phyloP scores from a whole-genome alignment of 2,888 invertebrate genomes.

The Nemotelus nigrinus region DNA sequence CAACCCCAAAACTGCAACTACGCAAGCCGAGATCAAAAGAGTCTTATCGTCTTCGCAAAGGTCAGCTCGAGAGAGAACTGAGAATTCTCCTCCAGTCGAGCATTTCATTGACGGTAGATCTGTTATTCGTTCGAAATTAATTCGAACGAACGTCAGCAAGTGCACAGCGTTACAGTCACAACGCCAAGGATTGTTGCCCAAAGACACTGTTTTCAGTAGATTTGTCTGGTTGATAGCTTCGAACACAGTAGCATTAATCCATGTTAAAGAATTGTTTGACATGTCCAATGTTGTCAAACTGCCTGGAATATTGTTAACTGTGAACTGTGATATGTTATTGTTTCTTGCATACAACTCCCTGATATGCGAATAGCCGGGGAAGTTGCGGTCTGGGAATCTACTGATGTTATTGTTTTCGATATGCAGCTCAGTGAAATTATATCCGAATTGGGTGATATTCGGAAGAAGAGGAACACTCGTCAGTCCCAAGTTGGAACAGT shows the following conservation, averaged over 20 bases:
- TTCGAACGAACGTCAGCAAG: slow-evolving; percentile 69
- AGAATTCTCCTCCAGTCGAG: slow-evolving; percentile 52
- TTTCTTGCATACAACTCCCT: slow-evolving; percentile 66
- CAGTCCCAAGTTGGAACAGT: slow-evolving; percentile 68
- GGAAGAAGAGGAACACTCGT: slow-evolving; percentile 65
- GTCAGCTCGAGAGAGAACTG: slow-evolving; percentile 59
- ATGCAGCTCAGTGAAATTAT: slow-evolving; percentile 65
- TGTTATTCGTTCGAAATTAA: slow-evolving; percentile 59
- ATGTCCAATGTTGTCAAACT: slow-evolving; percentile 68
- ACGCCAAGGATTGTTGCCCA: slow-evolving; percentile 75
- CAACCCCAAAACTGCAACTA: slow-evolving; percentile 65
- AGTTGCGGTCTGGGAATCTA: slow-evolving; percentile 59
- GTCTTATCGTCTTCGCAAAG: slow-evolving; percentile 64
- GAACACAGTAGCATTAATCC: slow-evolving; percentile 64
- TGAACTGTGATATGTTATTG: slow-evolving; percentile 65
- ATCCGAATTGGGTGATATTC: slow-evolving; percentile 52
- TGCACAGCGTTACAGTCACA: slow-evolving; percentile 74
- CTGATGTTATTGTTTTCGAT: slow-evolving; percentile 64
- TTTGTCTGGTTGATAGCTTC: slow-evolving; percentile 64
- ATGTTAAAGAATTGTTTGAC: slow-evolving; percentile 68
- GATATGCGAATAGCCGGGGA: slow-evolving; percentile 66
- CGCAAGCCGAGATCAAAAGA: slow-evolving; percentile 61
- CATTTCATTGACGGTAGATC: slow-evolving; percentile 60
- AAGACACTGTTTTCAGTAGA: slow-evolving; percentile 66
- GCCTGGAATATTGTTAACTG: slow-evolving; percentile 63